Evolutionary conservation across 2,888 invertebrate genomes (phyloP), one percentile per base, ranked within the genome.

Genomic region (Cremastobaeus sp.): DNA sequence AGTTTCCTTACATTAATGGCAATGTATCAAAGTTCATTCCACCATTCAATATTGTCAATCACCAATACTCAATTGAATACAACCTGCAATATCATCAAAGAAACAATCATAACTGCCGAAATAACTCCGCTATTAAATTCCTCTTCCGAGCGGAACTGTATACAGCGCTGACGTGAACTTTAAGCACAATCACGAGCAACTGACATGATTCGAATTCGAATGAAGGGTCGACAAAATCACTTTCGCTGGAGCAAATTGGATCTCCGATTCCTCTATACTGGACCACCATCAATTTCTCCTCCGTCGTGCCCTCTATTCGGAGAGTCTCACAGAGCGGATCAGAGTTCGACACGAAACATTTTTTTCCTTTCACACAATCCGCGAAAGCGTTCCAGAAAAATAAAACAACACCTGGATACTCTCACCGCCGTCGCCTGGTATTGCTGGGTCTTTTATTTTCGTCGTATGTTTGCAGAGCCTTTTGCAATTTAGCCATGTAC

Each of bases 391-490:
- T 65, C 28, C 54, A 60, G 48, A 47, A 28, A 57, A 45, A 37
- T n/a, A 43, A 41, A 57, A 20, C 12, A 48, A 72, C 32, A 37
- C 14, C 9, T 47, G 15, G 21, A 28, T 52, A 55, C 54, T 70
- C 62, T 77, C 77, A 77, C 75, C 71, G 77, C 37, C 75, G 70
- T 37, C 54, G 12, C 32, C 55, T 48, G 35, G 28, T 48, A 12
- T 21, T 37, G 11, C 32, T 21, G 52, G 30, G 14, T 25, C 76
- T 78, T 30, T 59, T 62, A 20, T 69, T 57, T 21, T 75, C 66
- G 3, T 70, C 57, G 54, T 82, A 81, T 37, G 81, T 80, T 35
- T 83, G 80, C 32, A 86, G 65, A 3, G 84, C 83, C 11, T 72
- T 77, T 5, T 79, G 80, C n/a, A 85, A 50, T 34, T 78, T 79